Percentiles rank a stretch among this genome's conserved stretches.
These are phyloP conservation scores for Oryzias woworae DNA, from an alignment of 2,113 vertebrate species.

Conservation along the genomic window DNA sequence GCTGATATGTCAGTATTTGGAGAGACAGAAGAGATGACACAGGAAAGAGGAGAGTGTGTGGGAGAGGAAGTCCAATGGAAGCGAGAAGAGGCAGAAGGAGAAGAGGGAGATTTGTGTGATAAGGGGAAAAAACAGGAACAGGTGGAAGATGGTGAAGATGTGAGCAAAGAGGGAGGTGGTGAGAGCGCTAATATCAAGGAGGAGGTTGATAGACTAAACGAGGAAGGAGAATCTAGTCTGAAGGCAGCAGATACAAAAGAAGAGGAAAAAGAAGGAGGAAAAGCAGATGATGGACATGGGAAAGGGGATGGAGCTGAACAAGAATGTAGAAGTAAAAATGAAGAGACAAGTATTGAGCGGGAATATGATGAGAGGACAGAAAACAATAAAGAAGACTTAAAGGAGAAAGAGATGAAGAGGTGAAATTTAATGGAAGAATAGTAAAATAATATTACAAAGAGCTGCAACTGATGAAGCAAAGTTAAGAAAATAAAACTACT, in stretches of 20 bases:
- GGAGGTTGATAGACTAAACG: conserved; percentile 18
- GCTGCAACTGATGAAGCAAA: not conserved
- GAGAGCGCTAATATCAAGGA: conserved; percentile 56
- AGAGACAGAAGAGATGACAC: not conserved
- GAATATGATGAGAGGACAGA: conserved; percentile 12
- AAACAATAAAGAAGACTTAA: conserved; percentile 1
- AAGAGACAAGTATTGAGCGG: conserved; percentile 3
- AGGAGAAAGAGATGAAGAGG: not conserved
- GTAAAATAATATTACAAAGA: not conserved
- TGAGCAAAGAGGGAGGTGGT: conserved; percentile 53
- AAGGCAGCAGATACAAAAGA: not conserved
- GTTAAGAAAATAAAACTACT: not conserved
- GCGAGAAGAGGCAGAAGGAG: conserved; percentile 58
- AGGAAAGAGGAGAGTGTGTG: conserved; percentile 38
- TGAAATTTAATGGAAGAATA: not conserved
- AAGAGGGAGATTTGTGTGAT: conserved; percentile 31
- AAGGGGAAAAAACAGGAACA: conserved; percentile 17
- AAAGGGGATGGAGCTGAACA: conserved; percentile 60
- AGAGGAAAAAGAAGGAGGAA: conserved; percentile 15
- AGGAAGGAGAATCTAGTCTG: conserved; percentile 2
- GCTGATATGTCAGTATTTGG: conserved; percentile 8
- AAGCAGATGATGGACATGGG: conserved; percentile 41
- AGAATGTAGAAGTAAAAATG: conserved; percentile 23
- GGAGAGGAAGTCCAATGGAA: conserved; percentile 42
- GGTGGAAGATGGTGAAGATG: conserved; percentile 29